Base-by-base conservation (phyloP, 2,113 vertebrate genomes). In the Eupsittula cactorum region DNA sequence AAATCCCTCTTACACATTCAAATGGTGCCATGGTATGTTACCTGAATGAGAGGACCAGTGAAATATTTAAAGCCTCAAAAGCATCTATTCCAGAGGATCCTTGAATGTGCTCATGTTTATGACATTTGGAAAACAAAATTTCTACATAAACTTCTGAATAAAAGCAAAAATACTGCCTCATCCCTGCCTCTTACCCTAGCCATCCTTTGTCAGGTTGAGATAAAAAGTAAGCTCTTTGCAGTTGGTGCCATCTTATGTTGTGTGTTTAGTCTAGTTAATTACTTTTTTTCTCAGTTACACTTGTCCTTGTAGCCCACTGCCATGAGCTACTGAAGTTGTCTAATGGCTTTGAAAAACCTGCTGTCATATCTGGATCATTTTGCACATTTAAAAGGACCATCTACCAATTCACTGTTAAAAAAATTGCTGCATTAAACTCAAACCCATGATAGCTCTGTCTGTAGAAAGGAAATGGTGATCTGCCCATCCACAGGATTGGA, bases 281-380 rank as follows among this genome's bases (percentile, higher is more conserved):
- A 37, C 90, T 86, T 96, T 96, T 95, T 75, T 86, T 86, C 62
- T 84, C 52, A 81, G 73, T 73, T 76, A 52, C 46, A 77, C 55
- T 88, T 57, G 39, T 93, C 73, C 88, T 95, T 52, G 27, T 65
- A 90, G 76, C 62, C 82, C 47, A 86, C 85, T 70, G 55, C 37
- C 39, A 65, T 46, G 60, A 86, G 46, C 62, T 78, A 92, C 65
- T 47, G 1, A 41, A 82, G 42, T 52, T 85, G 41, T 73, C 47
- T 79, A 75, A 94, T 6, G 37, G 47, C 92, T 97, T 92, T 95
- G 95, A 95, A 94, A 88, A 93, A 41, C 63, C 50, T 47, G 15
- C 76, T 83, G 39, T 82, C 82, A 23, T 64, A n/a, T 63, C 85
- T 86, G 75, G 71, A 94, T 88, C 50, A 44, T 78, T 88, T 88